phyloP scores from a whole-genome alignment of 1,140 invertebrate species.

The Zaprionus gabonicus region DNA sequence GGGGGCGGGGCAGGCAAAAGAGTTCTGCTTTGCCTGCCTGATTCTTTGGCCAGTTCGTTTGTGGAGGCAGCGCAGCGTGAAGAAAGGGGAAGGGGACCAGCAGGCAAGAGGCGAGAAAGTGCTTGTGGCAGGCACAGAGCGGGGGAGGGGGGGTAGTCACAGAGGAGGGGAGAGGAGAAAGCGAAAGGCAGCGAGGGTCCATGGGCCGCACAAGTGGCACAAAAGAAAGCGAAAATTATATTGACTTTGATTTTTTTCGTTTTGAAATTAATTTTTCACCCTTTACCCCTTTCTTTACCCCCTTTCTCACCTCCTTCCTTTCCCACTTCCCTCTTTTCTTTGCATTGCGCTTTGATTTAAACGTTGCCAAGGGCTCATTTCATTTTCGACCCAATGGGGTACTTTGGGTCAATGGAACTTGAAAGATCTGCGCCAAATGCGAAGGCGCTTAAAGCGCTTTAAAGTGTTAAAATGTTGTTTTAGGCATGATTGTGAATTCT shows the following conservation, averaged over 20 bases:
- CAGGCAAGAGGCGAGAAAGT: constrained; percentile 11
- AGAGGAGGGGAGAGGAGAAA: not conserved
- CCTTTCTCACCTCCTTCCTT: too few relatives aligned
- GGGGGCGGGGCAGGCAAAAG: not conserved
- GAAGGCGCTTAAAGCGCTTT: constrained; percentile 7
- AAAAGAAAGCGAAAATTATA: constrained; percentile 75
- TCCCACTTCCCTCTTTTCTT: not conserved
- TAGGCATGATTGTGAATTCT: not conserved
- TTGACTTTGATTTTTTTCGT: constrained; percentile 72
- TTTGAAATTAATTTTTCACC: constrained; percentile 60
- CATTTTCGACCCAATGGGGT: constrained; percentile 2
- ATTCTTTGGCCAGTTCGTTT: constrained; percentile 36
- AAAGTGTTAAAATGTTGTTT: not conserved
- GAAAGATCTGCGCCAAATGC: constrained; percentile 20
- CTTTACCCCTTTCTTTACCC: not conserved
- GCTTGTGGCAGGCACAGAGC: not conserved
- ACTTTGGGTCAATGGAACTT: constrained; percentile 6
- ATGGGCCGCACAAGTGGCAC: constrained; percentile 38
- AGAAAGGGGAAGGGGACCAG: constrained; percentile 3
- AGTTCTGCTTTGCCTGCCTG: not conserved
- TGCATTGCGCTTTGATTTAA: constrained; percentile 26
- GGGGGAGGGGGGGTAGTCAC: not conserved
- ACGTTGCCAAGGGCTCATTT: constrained; percentile 26
- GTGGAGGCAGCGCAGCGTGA: constrained; percentile 34
- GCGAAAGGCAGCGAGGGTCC: not conserved